Conservation (phyloP, 2,113 vertebrate species). For the Anguilla japonica region DNA sequence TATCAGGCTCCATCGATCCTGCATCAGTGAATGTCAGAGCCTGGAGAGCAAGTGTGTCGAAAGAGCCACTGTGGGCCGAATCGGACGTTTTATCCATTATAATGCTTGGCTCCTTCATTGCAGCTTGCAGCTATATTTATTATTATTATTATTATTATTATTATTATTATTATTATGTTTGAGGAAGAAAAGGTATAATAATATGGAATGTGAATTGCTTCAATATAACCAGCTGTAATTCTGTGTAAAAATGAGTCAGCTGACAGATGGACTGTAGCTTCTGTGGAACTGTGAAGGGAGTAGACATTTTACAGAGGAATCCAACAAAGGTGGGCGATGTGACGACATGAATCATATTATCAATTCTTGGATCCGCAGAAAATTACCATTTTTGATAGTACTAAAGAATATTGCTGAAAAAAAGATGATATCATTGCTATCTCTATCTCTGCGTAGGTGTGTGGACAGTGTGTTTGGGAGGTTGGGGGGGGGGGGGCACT, state of each 20-base stretch:
- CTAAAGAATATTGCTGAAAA: not conserved
- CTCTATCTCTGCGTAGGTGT: not conserved
- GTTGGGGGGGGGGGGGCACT: no score
- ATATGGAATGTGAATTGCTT: no score
- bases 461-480: not conserved
- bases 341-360: not conserved
- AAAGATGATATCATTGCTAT: not conserved
- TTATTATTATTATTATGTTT: not conserved
- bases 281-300: not conserved
- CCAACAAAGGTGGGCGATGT: not conserved
- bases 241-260: not conserved
- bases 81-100: no score
- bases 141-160: not conserved
- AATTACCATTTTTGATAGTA: not conserved
- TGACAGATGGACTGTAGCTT: not conserved
- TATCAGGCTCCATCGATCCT: no score
- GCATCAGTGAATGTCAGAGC: no score
- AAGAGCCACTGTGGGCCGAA: no score
- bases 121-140: no score
- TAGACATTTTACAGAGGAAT: not conserved
- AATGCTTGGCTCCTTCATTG: no score
- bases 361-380: not conserved
- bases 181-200: no score
- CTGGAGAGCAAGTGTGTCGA: no score
- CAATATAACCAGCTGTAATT: no score